phyloP scores from a whole-genome alignment of 2,113 vertebrate genomes.

The Mobula birostris region DNA sequence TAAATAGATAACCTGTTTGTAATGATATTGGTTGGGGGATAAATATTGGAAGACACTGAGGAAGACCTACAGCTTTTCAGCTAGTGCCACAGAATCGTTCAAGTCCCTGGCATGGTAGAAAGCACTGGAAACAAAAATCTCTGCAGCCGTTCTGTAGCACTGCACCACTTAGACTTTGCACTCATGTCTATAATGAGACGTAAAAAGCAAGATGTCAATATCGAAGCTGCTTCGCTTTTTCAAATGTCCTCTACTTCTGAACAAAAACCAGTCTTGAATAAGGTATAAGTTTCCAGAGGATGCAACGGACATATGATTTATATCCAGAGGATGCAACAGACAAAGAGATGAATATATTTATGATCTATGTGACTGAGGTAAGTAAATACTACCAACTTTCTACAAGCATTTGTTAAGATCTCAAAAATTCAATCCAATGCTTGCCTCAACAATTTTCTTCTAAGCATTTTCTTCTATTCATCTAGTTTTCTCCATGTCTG shows the following conservation, averaged over 20 bases:
- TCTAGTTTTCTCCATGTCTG: not conserved
- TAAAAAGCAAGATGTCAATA: no score
- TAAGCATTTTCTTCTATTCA: not conserved
- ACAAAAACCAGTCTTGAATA: not conserved
- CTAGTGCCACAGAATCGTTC: not conserved
- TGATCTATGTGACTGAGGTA: not conserved
- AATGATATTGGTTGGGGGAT: not conserved
- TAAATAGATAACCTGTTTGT: not conserved
- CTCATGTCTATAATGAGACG: not conserved
- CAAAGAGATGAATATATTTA: not conserved
- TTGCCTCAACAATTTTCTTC: not conserved
- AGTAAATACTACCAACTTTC: not conserved
- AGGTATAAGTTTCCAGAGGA: not conserved
- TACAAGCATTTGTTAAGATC: not conserved
- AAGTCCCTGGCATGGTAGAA: not conserved
- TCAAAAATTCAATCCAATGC: not conserved
- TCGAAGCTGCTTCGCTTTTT: not conserved
- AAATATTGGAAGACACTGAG: not conserved
- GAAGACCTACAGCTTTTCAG: not conserved
- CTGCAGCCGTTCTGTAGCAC: not conserved
- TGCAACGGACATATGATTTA: not conserved
- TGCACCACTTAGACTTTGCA: not conserved
- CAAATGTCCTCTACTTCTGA: not conserved
- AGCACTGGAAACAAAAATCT: not conserved
- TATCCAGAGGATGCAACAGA: no score